These are phyloP conservation scores for Caenorhabditis sp. DNA, from an alignment of 2,888 invertebrate genomes.

Conservation along the genomic window DNA sequence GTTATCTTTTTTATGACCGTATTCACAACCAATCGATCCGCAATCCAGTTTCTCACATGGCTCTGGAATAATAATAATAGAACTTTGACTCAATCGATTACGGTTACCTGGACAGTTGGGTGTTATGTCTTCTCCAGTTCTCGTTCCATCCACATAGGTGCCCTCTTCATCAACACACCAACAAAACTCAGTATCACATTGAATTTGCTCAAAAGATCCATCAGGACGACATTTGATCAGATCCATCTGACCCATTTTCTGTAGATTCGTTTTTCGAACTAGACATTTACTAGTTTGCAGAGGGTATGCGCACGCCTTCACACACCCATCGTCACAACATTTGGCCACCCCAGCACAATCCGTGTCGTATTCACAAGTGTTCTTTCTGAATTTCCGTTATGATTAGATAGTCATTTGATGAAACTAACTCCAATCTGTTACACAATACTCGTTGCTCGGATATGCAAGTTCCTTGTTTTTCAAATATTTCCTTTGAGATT, in stretches of 20 bases:
- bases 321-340: constrained; percentile 82
- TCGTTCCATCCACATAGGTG: constrained; percentile 77
- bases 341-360: constrained; percentile 79
- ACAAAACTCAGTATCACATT: constrained; percentile 77
- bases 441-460: constrained; percentile 59
- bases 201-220: constrained; percentile 77
- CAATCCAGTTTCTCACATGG: constrained; percentile 53
- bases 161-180: constrained; percentile 81
- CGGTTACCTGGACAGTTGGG: constrained; percentile 72
- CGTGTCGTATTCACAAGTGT: constrained; percentile 74
- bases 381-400: constrained; percentile 37
- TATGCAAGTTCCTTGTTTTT: constrained; percentile 62
- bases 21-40: constrained; percentile 68
- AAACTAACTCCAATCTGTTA: constrained; percentile 55
- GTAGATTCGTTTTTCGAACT: constrained; percentile 75
- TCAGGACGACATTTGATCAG: constrained; percentile 74
- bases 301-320: constrained; percentile 70
- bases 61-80: constrained; percentile 11
- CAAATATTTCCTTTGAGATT: constrained; percentile 54
- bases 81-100: background rate
- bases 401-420: background rate
- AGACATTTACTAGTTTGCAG: constrained; percentile 77
- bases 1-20: constrained; percentile 77
- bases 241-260: constrained; percentile 73
- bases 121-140: constrained; percentile 66